Evolutionary conservation across 1,140 invertebrate genomes (phyloP).

Genomic region (Cyclargus thomasi): DNA sequence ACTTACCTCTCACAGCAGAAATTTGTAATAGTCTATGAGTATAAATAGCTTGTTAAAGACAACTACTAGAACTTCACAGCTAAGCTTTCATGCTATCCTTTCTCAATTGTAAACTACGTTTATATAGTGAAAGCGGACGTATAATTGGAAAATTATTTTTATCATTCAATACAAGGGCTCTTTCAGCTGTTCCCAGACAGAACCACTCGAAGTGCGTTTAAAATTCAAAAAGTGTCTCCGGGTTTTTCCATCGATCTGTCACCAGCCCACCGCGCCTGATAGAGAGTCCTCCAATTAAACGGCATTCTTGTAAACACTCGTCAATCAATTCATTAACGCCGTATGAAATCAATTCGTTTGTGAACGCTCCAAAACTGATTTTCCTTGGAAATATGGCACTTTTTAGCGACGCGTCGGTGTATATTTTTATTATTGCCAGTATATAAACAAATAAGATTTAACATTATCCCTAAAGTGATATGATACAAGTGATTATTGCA

Average conservation of each 20-base stretch:
- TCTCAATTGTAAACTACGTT: not conserved
- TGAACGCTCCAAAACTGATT: not conserved
- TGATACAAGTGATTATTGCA: no score
- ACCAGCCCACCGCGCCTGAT: conserved; percentile 31
- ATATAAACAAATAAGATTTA: no score
- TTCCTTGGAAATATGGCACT: not conserved
- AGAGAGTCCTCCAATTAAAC: conserved; percentile 58
- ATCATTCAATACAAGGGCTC: not conserved
- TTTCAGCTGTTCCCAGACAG: conserved; percentile 31
- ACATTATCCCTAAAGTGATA: no score
- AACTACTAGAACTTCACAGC: no score
- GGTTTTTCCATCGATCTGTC: conserved; percentile 43
- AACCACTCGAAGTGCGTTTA: conserved; percentile 48
- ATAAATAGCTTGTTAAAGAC: no score
- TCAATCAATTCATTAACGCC: conserved; percentile 55
- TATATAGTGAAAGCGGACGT: not conserved
- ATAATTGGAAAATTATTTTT: not conserved
- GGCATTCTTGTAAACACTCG: conserved; percentile 43
- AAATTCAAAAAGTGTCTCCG: conserved; percentile 57
- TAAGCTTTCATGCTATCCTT: no score
- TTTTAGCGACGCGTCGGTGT: not conserved
- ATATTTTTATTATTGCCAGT: not conserved
- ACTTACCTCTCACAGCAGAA: no score
- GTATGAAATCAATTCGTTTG: conserved; percentile 39
- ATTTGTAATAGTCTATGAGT: not conserved